A percentile compares a stretch with the other conserved stretches of the same genome.
Evolutionary conservation across 2,888 invertebrate species (phyloP).

Genomic region (Nymphalis urticae): DNA sequence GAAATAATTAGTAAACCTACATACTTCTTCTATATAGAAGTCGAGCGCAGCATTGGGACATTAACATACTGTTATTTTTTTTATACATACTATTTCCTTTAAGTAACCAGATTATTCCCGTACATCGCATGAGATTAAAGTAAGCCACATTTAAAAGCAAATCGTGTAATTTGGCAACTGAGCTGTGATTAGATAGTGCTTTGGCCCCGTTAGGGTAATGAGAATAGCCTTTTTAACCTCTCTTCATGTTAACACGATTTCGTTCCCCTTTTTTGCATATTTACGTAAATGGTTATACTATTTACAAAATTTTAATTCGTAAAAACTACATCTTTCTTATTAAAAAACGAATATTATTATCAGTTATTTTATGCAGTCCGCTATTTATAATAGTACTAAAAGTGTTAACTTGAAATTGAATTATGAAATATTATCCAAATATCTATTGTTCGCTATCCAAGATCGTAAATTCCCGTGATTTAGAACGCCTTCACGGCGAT

Average conservation of each 20-base stretch:
- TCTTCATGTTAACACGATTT: conserved; percentile 59
- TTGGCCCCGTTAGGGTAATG: conserved; percentile 75
- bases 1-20: background rate
- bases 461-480: conserved; percentile 28
- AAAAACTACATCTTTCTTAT: background rate
- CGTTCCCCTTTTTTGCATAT: conserved; percentile 27
- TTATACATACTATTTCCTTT: conserved; percentile 12
- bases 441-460: background rate
- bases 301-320: background rate
- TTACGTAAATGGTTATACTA: background rate
- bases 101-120: conserved; percentile 39
- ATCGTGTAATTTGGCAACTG: conserved; percentile 79
- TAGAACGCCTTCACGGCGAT: conserved; percentile 30
- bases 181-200: conserved; percentile 79
- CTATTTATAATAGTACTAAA: too few relatives aligned
- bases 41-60: too few relatives aligned
- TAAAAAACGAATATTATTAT: background rate
- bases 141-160: conserved; percentile 73
- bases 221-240: conserved; percentile 72
- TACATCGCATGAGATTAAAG: conserved; percentile 70
- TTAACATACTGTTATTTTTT: too few relatives aligned
- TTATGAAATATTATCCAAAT: conserved; percentile 6
- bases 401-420: background rate
- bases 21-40: background rate
- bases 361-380: background rate